These are phyloP conservation scores for Empis livida DNA, from an alignment of 2,888 invertebrate genomes.

Conservation along the genomic window DNA sequence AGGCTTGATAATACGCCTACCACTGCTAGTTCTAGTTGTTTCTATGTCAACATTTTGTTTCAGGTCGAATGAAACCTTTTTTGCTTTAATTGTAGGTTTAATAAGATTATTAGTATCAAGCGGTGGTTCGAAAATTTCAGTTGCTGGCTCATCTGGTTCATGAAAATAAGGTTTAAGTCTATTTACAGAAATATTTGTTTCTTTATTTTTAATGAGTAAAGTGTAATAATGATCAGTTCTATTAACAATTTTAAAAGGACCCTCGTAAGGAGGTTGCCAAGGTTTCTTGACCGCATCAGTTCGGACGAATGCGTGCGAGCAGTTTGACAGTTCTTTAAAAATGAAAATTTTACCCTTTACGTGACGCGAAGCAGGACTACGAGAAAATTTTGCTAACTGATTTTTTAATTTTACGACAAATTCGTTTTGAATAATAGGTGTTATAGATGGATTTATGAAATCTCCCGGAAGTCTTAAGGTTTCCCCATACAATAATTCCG, in stretches of 20 bases:
- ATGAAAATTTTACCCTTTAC: background rate
- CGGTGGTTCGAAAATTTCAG: too few relatives aligned
- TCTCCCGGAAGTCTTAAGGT: slow-evolving; percentile 1
- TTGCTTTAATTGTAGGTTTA: too few relatives aligned
- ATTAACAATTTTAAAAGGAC: slow-evolving; percentile 11
- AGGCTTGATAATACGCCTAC: too few relatives aligned
- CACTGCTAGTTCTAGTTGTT: too few relatives aligned
- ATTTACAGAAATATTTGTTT: background rate
- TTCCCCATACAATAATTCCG: too few relatives aligned
- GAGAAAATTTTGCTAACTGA: background rate
- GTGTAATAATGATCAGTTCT: slow-evolving; percentile 1
- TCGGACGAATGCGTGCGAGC: slow-evolving; percentile 13
- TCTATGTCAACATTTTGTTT: too few relatives aligned
- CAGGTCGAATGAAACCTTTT: too few relatives aligned
- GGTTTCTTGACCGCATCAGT: slow-evolving; percentile 12
- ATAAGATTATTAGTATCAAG: too few relatives aligned
- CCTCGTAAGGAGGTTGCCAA: slow-evolving; percentile 13
- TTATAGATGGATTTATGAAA: background rate
- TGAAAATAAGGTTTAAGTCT: background rate
- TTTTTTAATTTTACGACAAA: background rate
- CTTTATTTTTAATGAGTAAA: background rate
- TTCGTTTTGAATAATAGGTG: background rate
- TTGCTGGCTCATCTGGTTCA: too few relatives aligned
- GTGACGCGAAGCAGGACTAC: background rate
- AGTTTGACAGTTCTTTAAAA: too few relatives aligned